Evolutionary conservation across 2,113 vertebrate species (phyloP).

Genomic region (Panthera uncia): DNA sequence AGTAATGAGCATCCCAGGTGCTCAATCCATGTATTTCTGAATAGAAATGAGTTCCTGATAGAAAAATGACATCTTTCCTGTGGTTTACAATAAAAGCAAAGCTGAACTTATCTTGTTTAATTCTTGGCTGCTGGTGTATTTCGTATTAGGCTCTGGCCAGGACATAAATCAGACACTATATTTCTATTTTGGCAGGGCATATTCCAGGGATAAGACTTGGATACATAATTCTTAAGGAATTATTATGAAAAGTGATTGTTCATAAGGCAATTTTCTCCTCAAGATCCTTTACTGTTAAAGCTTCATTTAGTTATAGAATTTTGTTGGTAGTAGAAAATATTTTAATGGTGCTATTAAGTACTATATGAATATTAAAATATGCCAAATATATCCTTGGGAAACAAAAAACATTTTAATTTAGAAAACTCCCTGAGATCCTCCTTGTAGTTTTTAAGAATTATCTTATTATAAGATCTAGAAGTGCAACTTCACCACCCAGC

Average conservation of each 20-base stretch:
- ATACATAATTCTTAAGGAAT: constrained; percentile 44
- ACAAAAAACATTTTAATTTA: not conserved
- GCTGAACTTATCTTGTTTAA: constrained; percentile 13
- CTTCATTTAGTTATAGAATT: constrained; percentile 24
- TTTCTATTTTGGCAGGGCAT: not conserved
- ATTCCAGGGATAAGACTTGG: not conserved
- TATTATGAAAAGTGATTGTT: not conserved
- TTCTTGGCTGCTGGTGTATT: not conserved
- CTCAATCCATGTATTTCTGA: not conserved
- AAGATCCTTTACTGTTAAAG: constrained; percentile 2
- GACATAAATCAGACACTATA: constrained; percentile 17
- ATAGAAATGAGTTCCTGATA: not conserved
- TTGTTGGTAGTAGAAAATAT: constrained; percentile 1
- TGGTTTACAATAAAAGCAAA: not conserved
- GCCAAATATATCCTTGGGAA: not conserved
- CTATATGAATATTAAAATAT: constrained; percentile 32
- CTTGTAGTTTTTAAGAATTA: not conserved
- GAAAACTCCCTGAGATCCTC: not conserved
- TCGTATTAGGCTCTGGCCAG: constrained; percentile 25
- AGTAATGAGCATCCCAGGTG: not conserved
- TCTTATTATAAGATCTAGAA: not conserved
- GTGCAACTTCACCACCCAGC: not conserved
- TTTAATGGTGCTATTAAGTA: not conserved
- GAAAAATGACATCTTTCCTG: not conserved
- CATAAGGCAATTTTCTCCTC: not conserved